Percentiles rank a stretch among this genome's conserved stretches.
phyloP scores from a whole-genome alignment of 2,888 invertebrate species.

The Ormyrus rosae region DNA sequence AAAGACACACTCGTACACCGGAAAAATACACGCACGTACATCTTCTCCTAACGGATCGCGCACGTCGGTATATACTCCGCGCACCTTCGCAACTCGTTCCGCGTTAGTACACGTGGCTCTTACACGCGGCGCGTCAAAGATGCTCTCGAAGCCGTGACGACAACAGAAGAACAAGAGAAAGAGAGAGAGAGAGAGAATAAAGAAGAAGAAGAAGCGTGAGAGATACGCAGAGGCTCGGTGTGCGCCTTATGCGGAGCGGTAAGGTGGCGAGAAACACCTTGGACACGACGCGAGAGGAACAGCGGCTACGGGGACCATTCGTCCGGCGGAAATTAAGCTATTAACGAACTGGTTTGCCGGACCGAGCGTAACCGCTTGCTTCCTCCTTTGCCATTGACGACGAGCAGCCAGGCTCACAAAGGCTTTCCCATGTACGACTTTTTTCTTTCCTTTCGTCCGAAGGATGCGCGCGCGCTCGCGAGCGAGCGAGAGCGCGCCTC shows the following conservation, averaged over 20 bases:
- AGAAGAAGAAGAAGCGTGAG: constrained; percentile 23
- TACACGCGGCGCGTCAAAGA: no score
- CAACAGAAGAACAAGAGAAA: not conserved
- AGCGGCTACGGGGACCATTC: constrained; percentile 6
- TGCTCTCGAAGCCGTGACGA: no score
- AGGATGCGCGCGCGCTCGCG: not conserved
- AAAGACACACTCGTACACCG: not conserved
- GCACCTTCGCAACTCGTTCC: not conserved
- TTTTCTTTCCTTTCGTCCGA: not conserved
- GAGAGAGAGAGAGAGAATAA: not conserved
- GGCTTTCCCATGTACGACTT: constrained; percentile 50
- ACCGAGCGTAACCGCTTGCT: constrained; percentile 53
- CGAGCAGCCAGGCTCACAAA: constrained; percentile 34
- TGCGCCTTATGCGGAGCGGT: constrained; percentile 60
- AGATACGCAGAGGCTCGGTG: not conserved
- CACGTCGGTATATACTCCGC: not conserved
- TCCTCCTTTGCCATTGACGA: constrained; percentile 46
- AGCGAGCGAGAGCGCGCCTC: not conserved
- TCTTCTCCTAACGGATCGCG: not conserved
- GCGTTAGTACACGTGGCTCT: not conserved
- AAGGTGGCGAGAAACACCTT: constrained; percentile 64
- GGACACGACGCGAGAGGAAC: constrained; percentile 34
- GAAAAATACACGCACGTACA: not conserved
- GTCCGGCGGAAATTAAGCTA: constrained; percentile 61
- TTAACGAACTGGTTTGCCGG: constrained; percentile 60